Evolutionary conservation across 2,797 vertebrate species (phyloP), one percentile per base, ranked within the genome.

Genomic region (Chaenodraco wilsoni): DNA sequence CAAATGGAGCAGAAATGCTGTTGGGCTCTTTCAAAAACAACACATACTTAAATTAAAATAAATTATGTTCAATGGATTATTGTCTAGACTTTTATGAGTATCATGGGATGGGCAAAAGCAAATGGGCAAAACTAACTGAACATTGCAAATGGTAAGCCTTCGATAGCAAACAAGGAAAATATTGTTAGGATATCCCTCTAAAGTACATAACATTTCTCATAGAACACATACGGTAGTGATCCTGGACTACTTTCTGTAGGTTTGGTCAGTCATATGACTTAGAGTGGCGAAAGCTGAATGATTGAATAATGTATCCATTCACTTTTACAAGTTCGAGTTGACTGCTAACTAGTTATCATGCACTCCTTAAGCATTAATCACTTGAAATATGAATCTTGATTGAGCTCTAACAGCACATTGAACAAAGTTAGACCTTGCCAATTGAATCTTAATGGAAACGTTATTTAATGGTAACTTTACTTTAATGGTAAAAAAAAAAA

Each of bases 1-100:
- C 61, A 52, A 65, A 51, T 41, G 33, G 59, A 69, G 17, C 37
- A 62, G 17, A 66, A 56, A 45, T 37, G 37, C 63, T 55, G 17
- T 19, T 12, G 17, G 48, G 13, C 55, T 69, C 21, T 77, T 72
- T 64, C 0, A 48, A 33, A 74, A 61, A 43, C 16, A 41, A 43
- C 8, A 9, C 15, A 14, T 13, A 45, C 49, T 23, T 67, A 2
- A 33, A 58, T 45, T 13, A 3, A 61, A 48, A 68, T 43, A 27
- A 9, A n/a, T 65, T 0, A 46, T 40, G 19, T 55, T 44, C 15
- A 15, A 50, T 33, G 8, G 9, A 21, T 52, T 44, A 15, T 37
- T 37, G 14, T 41, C 27, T 54, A 15, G 17, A 21, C 21, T 46
- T 64, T 3, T 15, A 9, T 51, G 40, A 56, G 6, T 54, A 8